Conservation (phyloP, 1,140 invertebrate genomes). For the Ceratitis capitata region DNA sequence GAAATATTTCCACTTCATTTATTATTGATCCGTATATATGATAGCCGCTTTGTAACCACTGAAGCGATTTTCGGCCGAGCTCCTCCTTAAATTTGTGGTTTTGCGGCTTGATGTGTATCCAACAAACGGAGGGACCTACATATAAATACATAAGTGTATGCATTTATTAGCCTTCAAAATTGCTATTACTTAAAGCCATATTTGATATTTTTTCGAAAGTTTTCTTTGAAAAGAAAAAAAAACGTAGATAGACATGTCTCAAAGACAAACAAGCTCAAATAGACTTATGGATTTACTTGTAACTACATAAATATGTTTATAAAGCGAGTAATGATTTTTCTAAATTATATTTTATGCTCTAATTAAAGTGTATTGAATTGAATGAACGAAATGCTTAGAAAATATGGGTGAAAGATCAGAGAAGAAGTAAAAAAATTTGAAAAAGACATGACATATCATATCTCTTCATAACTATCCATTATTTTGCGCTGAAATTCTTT, state of each 20-base stretch:
- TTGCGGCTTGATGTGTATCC: too few species aligned
- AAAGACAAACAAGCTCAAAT: conserved; percentile 63
- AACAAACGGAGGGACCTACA: too few species aligned
- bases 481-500: not conserved
- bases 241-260: conserved; percentile 47
- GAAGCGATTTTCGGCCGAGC: too few species aligned
- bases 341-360: not conserved
- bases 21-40: too few species aligned
- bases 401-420: not conserved
- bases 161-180: too few species aligned
- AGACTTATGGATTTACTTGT: conserved; percentile 50
- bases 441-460: conserved; percentile 12
- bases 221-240: too few species aligned
- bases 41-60: too few species aligned
- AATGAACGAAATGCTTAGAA: not conserved
- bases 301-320: conserved; percentile 31
- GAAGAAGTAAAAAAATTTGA: not conserved
- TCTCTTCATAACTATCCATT: not conserved
- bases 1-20: too few species aligned
- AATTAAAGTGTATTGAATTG: conserved; percentile 30
- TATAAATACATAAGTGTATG: too few species aligned
- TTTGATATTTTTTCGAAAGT: not conserved
- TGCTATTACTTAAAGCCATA: not conserved
- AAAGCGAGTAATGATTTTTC: not conserved
- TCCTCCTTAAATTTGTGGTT: too few species aligned